Conservation (phyloP, 2,113 vertebrate genomes). For the Dendrocopos noguchii region DNA sequence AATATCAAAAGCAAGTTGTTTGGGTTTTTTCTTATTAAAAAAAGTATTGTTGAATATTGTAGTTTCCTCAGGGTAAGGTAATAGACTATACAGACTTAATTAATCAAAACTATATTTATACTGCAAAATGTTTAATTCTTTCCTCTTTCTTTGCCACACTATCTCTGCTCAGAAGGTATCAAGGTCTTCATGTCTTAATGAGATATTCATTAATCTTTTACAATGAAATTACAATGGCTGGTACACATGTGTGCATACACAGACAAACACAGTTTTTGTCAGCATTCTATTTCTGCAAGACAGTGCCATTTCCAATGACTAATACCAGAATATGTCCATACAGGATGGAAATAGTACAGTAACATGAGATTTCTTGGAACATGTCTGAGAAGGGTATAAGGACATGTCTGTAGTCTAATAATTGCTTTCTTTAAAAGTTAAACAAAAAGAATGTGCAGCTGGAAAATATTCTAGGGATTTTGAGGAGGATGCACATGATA, state of each 20-base stretch:
- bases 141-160: background rate
- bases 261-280: background rate
- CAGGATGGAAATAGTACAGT: background rate
- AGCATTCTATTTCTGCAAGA: background rate
- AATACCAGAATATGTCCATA: background rate
- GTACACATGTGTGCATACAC: background rate
- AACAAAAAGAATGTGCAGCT: background rate
- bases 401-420: background rate
- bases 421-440: background rate
- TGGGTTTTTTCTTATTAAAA: slow-evolving; percentile 45
- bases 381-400: background rate
- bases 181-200: slow-evolving; percentile 3
- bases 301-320: background rate
- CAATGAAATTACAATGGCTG: background rate
- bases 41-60: slow-evolving; percentile 47
- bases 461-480: background rate
- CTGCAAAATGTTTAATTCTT: slow-evolving; percentile 62
- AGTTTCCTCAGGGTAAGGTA: slow-evolving; percentile 64
- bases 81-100: slow-evolving; percentile 71
- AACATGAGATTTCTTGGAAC: background rate
- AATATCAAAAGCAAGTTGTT: slow-evolving; percentile 67
- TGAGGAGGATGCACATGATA: background rate
- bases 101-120: slow-evolving; percentile 75
- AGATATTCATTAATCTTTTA: background rate
- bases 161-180: slow-evolving; percentile 19